Conservation (phyloP, 1,140 invertebrate genomes). For the Lepidostoma basale region DNA sequence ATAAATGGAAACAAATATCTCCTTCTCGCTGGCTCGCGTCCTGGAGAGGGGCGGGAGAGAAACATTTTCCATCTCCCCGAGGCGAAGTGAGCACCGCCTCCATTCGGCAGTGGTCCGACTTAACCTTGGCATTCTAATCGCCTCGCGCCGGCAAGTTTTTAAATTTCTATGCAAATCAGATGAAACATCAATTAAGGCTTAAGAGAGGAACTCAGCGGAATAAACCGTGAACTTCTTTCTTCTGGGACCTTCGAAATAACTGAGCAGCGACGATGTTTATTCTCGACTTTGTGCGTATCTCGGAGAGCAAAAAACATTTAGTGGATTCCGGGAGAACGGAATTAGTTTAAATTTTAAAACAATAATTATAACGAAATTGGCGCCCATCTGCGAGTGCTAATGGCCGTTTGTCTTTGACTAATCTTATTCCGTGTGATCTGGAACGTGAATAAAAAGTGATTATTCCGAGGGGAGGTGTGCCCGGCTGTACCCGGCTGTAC, state of each 20-base stretch:
- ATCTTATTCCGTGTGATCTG: constrained; percentile 1
- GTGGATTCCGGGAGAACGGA: not conserved
- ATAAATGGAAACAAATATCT: too few species aligned
- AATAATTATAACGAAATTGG: constrained; percentile 3
- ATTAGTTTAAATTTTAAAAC: constrained; percentile 10
- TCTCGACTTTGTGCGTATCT: not conserved
- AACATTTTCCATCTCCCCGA: not conserved
- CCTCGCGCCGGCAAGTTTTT: constrained; percentile 29
- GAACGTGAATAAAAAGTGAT: constrained; percentile 10
- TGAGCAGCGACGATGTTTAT: constrained; percentile 2
- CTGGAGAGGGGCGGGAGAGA: not conserved
- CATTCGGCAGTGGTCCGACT: not conserved
- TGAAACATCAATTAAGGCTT: constrained; percentile 38
- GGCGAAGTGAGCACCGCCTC: not conserved
- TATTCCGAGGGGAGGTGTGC: not conserved
- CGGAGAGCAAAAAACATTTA: not conserved
- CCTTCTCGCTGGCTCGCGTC: too few species aligned
- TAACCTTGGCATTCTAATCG: constrained; percentile 8
- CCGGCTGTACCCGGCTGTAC: too few species aligned
- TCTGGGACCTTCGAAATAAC: not conserved
- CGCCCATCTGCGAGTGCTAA: not conserved
- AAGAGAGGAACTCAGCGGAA: constrained; percentile 24
- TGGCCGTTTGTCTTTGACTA: constrained; percentile 1
- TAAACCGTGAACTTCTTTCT: constrained; percentile 17
- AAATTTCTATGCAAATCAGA: constrained; percentile 41